These are phyloP conservation scores for Gisinianus flammeolus DNA, from an alignment of 2,888 invertebrate species.

Conservation along the genomic window DNA sequence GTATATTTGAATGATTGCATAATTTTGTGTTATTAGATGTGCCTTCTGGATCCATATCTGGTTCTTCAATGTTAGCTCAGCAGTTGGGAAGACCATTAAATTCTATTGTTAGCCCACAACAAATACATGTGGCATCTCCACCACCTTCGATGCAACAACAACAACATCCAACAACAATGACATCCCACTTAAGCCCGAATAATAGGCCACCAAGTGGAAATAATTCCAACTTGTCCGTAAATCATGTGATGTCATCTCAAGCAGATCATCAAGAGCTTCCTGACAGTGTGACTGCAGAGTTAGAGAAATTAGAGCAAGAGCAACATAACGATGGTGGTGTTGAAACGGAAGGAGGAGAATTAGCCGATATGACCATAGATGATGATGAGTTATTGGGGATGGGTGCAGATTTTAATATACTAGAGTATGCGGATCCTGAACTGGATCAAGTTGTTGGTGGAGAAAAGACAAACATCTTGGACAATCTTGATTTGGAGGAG, in stretches of 20 bases:
- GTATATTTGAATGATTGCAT: not conserved
- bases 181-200: conserved; percentile 16
- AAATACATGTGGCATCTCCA: conserved; percentile 28
- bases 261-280: conserved; percentile 66
- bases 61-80: conserved; percentile 56
- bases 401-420: conserved; percentile 92
- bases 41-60: conserved; percentile 42
- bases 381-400: conserved; percentile 84
- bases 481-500: conserved; percentile 81
- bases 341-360: conserved; percentile 74
- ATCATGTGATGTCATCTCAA: conserved; percentile 21
- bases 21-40: conserved; percentile 32
- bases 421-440: conserved; percentile 95
- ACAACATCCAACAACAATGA: not conserved
- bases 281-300: conserved; percentile 72
- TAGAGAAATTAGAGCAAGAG: conserved; percentile 74
- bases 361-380: conserved; percentile 82
- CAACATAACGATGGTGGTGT: conserved; percentile 64
- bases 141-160: conserved; percentile 19
- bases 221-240: not conserved
- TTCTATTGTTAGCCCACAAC: conserved; percentile 30
- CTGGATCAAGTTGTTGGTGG: conserved; percentile 79
- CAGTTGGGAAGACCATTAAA: conserved; percentile 54
- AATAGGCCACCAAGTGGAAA: conserved; percentile 1
- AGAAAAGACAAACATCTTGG: conserved; percentile 83